phyloP scores from a whole-genome alignment of 2,113 vertebrate genomes.

The Indicator indicator region DNA sequence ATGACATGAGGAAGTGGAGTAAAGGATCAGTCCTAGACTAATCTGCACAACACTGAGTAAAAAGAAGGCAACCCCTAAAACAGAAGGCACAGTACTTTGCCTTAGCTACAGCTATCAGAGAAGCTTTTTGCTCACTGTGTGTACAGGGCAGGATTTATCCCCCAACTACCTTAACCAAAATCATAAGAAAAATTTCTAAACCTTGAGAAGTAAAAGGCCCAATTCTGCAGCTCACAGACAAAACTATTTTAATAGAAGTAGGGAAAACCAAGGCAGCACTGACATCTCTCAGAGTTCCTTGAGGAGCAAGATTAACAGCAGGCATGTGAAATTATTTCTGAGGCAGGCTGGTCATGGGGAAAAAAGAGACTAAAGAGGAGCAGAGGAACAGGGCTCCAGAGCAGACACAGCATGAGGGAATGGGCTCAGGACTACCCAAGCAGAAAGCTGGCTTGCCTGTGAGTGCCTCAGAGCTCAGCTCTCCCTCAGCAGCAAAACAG shows the following conservation, averaged over 20 bases:
- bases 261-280: neutral
- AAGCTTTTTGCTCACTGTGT: neutral
- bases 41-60: neutral
- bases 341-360: neutral
- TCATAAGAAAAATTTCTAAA: neutral
- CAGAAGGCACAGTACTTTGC: neutral
- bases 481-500: neutral
- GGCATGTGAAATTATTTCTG: fast-evolving
- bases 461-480: neutral
- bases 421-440: too few species aligned
- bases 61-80: neutral
- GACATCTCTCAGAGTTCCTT: neutral
- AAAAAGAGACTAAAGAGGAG: neutral
- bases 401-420: too few species aligned
- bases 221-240: neutral
- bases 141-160: neutral
- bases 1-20: neutral
- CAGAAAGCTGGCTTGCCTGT: neutral
- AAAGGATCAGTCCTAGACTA: neutral
- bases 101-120: neutral
- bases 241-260: neutral
- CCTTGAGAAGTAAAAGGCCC: neutral
- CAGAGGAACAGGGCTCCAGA: neutral
- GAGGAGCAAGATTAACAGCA: fast-evolving
- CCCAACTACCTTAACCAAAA: neutral